Evolutionary conservation across 2,888 invertebrate genomes (phyloP).

Genomic region (Leptinotarsa peninsularis): DNA sequence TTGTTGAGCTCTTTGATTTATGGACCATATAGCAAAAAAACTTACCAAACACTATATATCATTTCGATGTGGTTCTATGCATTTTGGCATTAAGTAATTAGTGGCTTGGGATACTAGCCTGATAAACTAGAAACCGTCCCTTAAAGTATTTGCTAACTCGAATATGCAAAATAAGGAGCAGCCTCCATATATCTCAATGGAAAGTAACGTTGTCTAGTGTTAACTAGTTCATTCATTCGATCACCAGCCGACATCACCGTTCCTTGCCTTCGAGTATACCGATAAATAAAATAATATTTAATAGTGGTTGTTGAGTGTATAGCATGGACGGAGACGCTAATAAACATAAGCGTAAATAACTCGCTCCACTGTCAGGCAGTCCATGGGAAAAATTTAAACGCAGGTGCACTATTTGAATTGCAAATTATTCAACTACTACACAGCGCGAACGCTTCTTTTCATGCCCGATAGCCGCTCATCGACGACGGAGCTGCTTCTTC

Average conservation of each 20-base stretch:
- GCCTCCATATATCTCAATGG: conserved; percentile 11
- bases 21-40: too few relatives aligned
- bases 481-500: conserved; percentile 19
- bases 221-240: conserved; percentile 18
- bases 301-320: conserved; percentile 51
- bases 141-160: not conserved
- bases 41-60: too few relatives aligned
- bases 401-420: conserved; percentile 67
- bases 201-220: conserved; percentile 10
- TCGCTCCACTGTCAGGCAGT: conserved; percentile 56
- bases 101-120: not conserved
- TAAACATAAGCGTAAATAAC: conserved; percentile 64
- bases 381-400: conserved; percentile 65
- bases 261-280: conserved; percentile 34
- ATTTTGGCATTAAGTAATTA: not conserved
- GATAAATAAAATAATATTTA: conserved; percentile 48
- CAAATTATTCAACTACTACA: conserved; percentile 58
- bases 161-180: not conserved
- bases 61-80: too few relatives aligned
- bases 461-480: conserved; percentile 26
- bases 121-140: not conserved
- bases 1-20: too few relatives aligned
- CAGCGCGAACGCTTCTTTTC: conserved; percentile 21
- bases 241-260: conserved; percentile 14
- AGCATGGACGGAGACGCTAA: conserved; percentile 60